Conservation (phyloP, 2,797 vertebrate genomes). For the Adrianichthys oophorus region DNA sequence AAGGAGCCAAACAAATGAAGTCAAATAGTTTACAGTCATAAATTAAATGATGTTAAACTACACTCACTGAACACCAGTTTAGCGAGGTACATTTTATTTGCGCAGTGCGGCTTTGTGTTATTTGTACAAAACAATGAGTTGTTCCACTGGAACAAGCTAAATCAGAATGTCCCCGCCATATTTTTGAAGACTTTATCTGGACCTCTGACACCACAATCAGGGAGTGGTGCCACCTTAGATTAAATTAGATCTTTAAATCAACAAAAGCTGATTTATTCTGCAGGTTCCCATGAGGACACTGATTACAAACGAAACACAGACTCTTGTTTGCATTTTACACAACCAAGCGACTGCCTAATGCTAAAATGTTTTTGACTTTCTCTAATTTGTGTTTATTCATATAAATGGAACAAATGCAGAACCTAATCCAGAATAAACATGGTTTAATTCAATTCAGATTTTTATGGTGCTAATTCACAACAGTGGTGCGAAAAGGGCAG, state of each 20-base stretch:
- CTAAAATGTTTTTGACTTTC: background rate
- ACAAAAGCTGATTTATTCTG: constrained; percentile 27
- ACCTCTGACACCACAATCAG: constrained; percentile 23
- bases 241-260: constrained; percentile 39
- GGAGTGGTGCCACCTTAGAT: background rate
- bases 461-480: too few relatives aligned
- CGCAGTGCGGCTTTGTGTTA: background rate
- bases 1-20: background rate
- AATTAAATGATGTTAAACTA: constrained; percentile 8
- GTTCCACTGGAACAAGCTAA: background rate
- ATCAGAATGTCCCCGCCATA: background rate
- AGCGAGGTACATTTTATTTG: background rate
- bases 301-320: background rate
- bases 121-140: background rate
- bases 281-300: constrained; percentile 18
- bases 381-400: background rate
- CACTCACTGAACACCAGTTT: background rate
- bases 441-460: background rate
- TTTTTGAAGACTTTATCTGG: constrained; percentile 27
- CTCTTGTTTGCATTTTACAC: too few relatives aligned
- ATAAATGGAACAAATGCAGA: background rate
- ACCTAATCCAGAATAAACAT: constrained; percentile 2
- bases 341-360: too few relatives aligned
- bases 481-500: too few relatives aligned
- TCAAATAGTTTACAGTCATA: background rate